Conservation (phyloP, 2,888 invertebrate species). For the Lycocerus yunnanus region DNA sequence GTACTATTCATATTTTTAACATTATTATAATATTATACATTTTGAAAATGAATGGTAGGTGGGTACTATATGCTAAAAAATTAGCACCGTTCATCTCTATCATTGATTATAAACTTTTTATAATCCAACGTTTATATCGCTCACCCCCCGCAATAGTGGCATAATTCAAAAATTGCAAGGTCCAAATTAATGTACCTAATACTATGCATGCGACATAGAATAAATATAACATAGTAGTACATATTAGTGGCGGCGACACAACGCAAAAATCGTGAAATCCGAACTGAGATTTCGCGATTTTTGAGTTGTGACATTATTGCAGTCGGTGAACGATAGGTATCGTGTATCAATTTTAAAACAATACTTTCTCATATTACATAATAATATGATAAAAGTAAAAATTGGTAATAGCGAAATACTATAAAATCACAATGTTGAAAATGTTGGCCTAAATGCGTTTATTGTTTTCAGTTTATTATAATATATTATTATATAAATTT, state of each 20-base stretch:
- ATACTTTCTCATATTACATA: no score
- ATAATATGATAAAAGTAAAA: no score
- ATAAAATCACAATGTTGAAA: constrained; percentile 15
- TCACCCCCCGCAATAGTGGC: no score
- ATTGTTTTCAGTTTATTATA: constrained; percentile 17
- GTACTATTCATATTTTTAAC: constrained; percentile 13
- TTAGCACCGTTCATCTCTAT: constrained; percentile 25
- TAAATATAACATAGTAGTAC: no score
- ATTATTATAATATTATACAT: constrained; percentile 20
- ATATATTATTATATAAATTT: constrained; percentile 15
- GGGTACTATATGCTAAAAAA: constrained; percentile 13
- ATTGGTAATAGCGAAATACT: constrained; percentile 18
- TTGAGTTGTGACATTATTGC: no score
- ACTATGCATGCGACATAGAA: no score
- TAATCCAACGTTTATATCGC: no score
- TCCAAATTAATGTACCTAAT: no score
- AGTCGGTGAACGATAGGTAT: not conserved
- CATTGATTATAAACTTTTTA: not conserved
- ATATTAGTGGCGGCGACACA: no score
- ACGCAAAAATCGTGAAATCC: no score
- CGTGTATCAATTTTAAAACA: constrained; percentile 2
- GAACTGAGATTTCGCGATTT: no score
- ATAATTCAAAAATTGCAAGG: no score
- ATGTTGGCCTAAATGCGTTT: constrained; percentile 8
- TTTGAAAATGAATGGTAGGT: constrained; percentile 21